Conservation (phyloP, 2,113 vertebrate genomes). For the Cyprinodon variegatus region DNA sequence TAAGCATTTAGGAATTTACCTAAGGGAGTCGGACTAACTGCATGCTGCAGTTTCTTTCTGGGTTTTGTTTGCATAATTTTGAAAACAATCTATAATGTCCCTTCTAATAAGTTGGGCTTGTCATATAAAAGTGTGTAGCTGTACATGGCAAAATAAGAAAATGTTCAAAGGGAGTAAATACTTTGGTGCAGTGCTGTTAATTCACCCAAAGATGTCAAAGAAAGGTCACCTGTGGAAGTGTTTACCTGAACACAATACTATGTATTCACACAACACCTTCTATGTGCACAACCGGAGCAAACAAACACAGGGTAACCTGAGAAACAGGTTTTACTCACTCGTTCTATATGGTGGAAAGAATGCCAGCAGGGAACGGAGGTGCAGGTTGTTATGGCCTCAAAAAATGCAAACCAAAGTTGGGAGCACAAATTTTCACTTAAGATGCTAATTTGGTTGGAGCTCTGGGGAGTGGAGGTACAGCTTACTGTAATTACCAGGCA, state of each 20-base stretch:
- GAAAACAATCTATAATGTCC: not conserved
- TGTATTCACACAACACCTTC: slow-evolving; percentile 3
- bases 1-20: not conserved
- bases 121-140: not conserved
- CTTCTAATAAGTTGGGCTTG: not conserved
- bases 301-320: slow-evolving; percentile 18
- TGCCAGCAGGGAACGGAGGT: slow-evolving; percentile 21
- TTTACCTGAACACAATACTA: slow-evolving; percentile 7
- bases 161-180: not conserved
- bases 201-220: not conserved
- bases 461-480: slow-evolving; percentile 48
- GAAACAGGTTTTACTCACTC: slow-evolving; percentile 27
- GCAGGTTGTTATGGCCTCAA: slow-evolving; percentile 17
- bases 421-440: slow-evolving; percentile 56
- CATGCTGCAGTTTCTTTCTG: not conserved
- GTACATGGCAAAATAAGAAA: not conserved
- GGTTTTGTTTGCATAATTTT: not conserved
- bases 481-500: slow-evolving; percentile 60
- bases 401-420: slow-evolving; percentile 28
- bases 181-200: not conserved
- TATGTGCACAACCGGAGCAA: slow-evolving; percentile 8
- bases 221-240: not conserved
- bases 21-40: not conserved
- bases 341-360: slow-evolving; percentile 26
- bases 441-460: slow-evolving; percentile 54